Evolutionary conservation across 2,888 invertebrate genomes (phyloP), one percentile per base, ranked within the genome.

Genomic region (Venustoraphidia nigricollis): DNA sequence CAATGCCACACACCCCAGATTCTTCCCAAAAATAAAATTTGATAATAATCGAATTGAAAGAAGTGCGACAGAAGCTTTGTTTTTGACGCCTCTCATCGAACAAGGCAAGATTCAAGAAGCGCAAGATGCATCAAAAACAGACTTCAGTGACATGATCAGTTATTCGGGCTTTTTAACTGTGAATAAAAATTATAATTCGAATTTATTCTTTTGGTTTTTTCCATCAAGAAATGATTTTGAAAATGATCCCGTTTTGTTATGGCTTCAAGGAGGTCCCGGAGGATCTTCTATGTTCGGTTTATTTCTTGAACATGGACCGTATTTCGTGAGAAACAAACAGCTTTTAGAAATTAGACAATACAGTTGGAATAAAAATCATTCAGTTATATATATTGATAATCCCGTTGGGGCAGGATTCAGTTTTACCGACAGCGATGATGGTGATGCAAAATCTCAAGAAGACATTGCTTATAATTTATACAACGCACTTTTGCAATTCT

Each of bases 391-490:
- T 61, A 81, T 92, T 47, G 92, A 92, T 60, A 91, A 89, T 63
- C 92, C 91, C 0, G 91, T 88, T 1, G 89, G 90, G 2, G 83
- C 88, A 2, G 91, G 91, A 0, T 92, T 82, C 62, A 90, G 90
- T 63, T 91, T 88, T 58, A 88, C 91, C 0, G 66, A 76, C 48
- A 66, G 76, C 48, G 77, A 81, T n/a, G 71, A 62, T 45, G 89
- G 91, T 0, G 90, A 83, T 63, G 83, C 83, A 9, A 75, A 65
- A 0, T 79, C 83, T 60, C 80, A 90, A 62, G 75, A 72, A 1
- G 78, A 83, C 59, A 83, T 91, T 1, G 89, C 82, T 0, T 73
- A 76, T 44, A 79, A 90, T 60, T 62, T 91, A 3, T 81, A 86
- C 58, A 72, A 74, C 45, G 81, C 81, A 0, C 57, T 89, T 3